phyloP scores from a whole-genome alignment of 2,113 vertebrate species.

The Puffinus mauretanicus region DNA sequence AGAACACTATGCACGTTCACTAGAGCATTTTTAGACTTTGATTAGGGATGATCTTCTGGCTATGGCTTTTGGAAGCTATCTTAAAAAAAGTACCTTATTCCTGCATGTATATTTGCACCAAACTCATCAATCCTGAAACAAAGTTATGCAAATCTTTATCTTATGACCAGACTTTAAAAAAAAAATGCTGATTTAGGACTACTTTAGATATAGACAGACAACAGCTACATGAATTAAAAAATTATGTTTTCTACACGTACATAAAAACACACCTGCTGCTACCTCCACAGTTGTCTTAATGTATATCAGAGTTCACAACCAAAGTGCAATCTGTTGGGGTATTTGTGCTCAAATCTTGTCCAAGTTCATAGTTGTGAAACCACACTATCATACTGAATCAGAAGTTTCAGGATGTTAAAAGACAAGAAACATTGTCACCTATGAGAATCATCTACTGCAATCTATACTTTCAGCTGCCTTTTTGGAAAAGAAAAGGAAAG shows the following conservation, averaged over 20 bases:
- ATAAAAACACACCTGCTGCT: not conserved
- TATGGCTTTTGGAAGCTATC: not conserved
- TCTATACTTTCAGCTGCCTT: not conserved
- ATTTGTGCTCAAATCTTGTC: not conserved
- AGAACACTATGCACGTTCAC: not conserved
- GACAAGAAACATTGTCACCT: not conserved
- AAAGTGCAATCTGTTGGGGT: not conserved
- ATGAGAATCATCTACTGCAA: not conserved
- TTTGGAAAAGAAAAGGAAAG: not conserved
- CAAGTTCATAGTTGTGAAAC: not conserved
- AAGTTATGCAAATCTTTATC: not conserved
- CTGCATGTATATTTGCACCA: not conserved
- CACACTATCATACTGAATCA: not conserved
- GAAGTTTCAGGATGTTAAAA: not conserved
- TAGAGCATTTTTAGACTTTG: not conserved
- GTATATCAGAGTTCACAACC: not conserved
- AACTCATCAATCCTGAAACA: not conserved
- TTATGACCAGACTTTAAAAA: not conserved
- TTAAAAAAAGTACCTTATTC: not conserved
- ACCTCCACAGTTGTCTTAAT: not conserved
- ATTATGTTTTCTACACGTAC: accelerated
- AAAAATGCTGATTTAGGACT: not conserved
- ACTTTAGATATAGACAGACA: not conserved
- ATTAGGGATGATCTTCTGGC: not conserved
- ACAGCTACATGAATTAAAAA: not conserved